Base-by-base conservation (phyloP, 2,888 invertebrate species). In the Pinctada fucata region DNA sequence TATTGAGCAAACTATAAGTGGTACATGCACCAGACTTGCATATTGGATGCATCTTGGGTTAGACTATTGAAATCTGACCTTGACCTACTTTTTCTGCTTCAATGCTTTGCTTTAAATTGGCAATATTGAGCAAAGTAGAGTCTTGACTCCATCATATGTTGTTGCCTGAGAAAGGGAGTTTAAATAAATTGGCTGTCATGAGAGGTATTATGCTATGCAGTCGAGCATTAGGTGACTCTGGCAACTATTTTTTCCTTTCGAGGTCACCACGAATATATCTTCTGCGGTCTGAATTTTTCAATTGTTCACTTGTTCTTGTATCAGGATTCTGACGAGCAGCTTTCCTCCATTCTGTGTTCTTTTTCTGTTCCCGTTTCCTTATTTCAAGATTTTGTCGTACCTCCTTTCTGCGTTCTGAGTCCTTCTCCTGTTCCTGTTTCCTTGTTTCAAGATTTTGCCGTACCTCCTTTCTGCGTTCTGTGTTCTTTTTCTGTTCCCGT, bases 401-500 rank as follows among this genome's bases (percentile, higher is more conserved):
- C 4, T 0, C 5, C 49, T 48, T 73, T 48, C 48, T 31, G 2
- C 1, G 0, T 2, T 48, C 48, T 47, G 47, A 3, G 31, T 31
- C 1, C 31, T 31, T 31, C 0, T 1, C 1, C 1, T 31, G 31
- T 65, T 73, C 64, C 47, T 73, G 45, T 48, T 16, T 31, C 47
- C 3, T 73, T 2, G 31, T 10, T 48, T 2, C 47, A 47, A 49
- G 73, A 73, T 73, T 45, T 48, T 45, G 2, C 16, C 73, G 31
- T 2, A n/a, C 51, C 2, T 47, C 65, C 52, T 49, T 63, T 48
- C n/a, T 73, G n/a, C 2, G 3, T 52, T 47, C n/a, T 48, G 16
- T 49, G 10, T 64, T 65, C 47, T 3, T 45, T 31, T 47, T 72
- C 10, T 48, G 10, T 67, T 74, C 80, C 68, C 81, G 83, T 90